Base-by-base conservation (phyloP, 2,888 invertebrate genomes). In the Leptopilina syphax region DNA sequence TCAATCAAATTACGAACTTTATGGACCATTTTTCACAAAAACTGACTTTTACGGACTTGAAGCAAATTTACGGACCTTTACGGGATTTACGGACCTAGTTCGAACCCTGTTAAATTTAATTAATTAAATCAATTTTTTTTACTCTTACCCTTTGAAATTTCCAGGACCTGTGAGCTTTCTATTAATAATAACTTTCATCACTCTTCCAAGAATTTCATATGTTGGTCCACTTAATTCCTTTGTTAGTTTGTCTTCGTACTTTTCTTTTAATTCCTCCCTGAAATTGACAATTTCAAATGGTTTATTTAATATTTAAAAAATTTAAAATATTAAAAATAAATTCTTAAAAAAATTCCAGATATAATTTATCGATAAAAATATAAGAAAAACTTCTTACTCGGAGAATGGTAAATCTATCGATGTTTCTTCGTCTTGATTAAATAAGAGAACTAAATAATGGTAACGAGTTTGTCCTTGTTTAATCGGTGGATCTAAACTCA, bases 401-500 rank as follows among this genome's bases (percentile, higher is more conserved):
- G 97, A 95, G 85, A 98, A 96, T 0, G 97, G 98, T 82, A 99
- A 92, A 92, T 99, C 98, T 85, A 99, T 94, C 12, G 96, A 96
- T 1, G 96, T 96, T 90, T 98, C 98, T 89, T 99, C 99, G 88
- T 99, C 99, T 88, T 97, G 97, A 68, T 96, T 96, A 92, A 99
- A 99, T 67, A 99, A 93, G 79, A 99, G 93, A 12, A 99, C 99
- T 81, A 99, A 93, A 91, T 97, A 99, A 89, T 98, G 99, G 91
- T 99, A 99, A 83, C 99, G 94, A 0, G 99, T 99, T 93, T 99
- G 99, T 76, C 99, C 99, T 92, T 99, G 99, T 90, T 99, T 99
- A 87, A 99, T 99, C 0, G 99, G 99, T 1, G 99, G 99, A 93
- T 99, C 99, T 86, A 99, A 93, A 77, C 98, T 98, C 65, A 95